phyloP scores from a whole-genome alignment of 2,888 invertebrate species.

The Diploptera punctata region DNA sequence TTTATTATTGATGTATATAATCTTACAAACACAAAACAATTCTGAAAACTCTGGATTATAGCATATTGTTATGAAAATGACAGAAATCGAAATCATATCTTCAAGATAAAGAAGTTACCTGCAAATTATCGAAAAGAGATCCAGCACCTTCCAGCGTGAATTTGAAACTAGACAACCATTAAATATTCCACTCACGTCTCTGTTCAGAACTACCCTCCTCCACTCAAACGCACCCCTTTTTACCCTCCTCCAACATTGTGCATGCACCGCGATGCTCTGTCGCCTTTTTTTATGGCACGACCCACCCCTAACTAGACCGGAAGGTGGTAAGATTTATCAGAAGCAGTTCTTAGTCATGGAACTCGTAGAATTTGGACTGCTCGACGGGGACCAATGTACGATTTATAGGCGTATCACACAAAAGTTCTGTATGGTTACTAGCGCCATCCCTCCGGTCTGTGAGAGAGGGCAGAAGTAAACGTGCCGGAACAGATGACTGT shows the following conservation, averaged over 20 bases:
- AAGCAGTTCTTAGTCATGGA: not conserved
- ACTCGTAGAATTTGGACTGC: not conserved
- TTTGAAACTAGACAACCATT: not conserved
- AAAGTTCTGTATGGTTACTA: constrained; percentile 8
- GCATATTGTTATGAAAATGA: too few species aligned
- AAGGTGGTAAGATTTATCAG: constrained; percentile 15
- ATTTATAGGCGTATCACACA: constrained; percentile 34
- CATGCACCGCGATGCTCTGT: constrained; percentile 2
- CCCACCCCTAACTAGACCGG: not conserved
- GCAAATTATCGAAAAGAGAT: too few species aligned
- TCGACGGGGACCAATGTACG: constrained; percentile 31
- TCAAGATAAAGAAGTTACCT: too few species aligned
- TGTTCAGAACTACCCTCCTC: not conserved
- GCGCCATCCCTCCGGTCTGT: not conserved
- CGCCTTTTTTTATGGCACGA: not conserved
- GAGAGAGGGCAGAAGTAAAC: not conserved
- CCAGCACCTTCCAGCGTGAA: not conserved
- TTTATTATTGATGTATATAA: too few species aligned
- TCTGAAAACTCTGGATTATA: too few species aligned
- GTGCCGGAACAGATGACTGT: constrained; percentile 11
- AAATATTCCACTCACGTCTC: not conserved
- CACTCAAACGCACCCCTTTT: not conserved
- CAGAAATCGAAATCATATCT: too few species aligned
- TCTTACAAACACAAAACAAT: too few species aligned
- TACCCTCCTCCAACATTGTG: not conserved